Base-by-base conservation (phyloP, 2,113 vertebrate species). In the Ochotona princeps region DNA sequence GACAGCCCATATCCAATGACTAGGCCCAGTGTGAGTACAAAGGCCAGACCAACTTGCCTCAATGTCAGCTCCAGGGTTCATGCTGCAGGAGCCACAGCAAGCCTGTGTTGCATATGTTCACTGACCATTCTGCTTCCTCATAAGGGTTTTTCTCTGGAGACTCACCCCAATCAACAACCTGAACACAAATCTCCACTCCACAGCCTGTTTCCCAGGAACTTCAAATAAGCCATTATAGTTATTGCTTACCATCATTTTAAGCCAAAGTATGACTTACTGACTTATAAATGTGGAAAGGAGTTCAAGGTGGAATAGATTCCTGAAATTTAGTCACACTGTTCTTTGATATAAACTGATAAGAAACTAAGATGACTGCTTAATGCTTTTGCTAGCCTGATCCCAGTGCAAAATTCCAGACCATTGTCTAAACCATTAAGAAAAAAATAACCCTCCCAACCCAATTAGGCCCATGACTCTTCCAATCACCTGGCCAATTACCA, bases 181-280 rank as follows among this genome's bases (percentile, higher is more conserved):
- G 8, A 63, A 69, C 57, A 95, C 7, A 79, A 61, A 87, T 54
- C 57, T 87, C 20, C 35, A 66, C 35, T 28, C 85, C 61, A 26
- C 23, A 47, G 44, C 66, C 9, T 57, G 35, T 47, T 74, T 89
- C 60, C 32, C 72, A 74, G 49, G 60, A 95, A 87, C 44, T 44
- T 79, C 83, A 67, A 92, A 32, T 54, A 69, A 95, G 35, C 73
- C 26, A 30, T 10, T 54, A 70, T 28, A 65, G 72, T 70, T 63
- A 92, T 89, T 89, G 90, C 76, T 88, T 80, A 92, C 9, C 18
- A 70, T 69, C 44, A 69, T 66, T 92, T 95, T 79, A 79, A 80
- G 7, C 28, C 90, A 90, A 95, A 38, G 1, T 0, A 95, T 93
- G 63, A 63, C 82, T 91, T 79, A 32, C 60, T 69, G 28, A 91